Conservation (phyloP, 2,888 invertebrate species). For the Drosophila kanekoi region DNA sequence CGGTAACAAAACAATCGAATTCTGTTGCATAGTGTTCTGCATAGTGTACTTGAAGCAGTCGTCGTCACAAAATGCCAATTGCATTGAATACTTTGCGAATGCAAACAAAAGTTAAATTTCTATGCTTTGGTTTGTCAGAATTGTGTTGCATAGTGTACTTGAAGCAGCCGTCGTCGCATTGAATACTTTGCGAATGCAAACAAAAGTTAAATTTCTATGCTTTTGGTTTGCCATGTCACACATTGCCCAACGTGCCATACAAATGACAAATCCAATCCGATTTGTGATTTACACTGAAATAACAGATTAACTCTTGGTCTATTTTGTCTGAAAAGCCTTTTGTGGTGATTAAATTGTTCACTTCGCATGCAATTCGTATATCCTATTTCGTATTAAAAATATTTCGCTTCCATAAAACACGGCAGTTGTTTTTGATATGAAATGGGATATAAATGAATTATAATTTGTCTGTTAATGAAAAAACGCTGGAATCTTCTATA, state of each 20-base stretch:
- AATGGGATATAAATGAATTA: not conserved
- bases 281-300: not conserved
- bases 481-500: no score
- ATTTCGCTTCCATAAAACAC: no score
- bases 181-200: not conserved
- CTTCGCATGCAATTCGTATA: no score
- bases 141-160: no score
- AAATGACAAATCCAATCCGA: not conserved
- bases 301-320: not conserved
- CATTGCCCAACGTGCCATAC: not conserved
- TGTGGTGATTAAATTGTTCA: not conserved
- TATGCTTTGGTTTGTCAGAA: conserved; percentile 4
- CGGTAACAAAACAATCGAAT: no score
- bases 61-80: no score
- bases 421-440: not conserved
- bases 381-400: no score
- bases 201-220: conserved; percentile 6
- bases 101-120: conserved; percentile 2
- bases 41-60: no score
- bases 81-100: not conserved
- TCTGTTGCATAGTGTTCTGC: no score
- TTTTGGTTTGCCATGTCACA: not conserved
- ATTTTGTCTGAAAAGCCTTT: not conserved
- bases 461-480: no score
- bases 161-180: no score